Evolutionary conservation across 2,888 invertebrate species (phyloP), one percentile per base, ranked within the genome.

Genomic region (Sarcophaga variegata): DNA sequence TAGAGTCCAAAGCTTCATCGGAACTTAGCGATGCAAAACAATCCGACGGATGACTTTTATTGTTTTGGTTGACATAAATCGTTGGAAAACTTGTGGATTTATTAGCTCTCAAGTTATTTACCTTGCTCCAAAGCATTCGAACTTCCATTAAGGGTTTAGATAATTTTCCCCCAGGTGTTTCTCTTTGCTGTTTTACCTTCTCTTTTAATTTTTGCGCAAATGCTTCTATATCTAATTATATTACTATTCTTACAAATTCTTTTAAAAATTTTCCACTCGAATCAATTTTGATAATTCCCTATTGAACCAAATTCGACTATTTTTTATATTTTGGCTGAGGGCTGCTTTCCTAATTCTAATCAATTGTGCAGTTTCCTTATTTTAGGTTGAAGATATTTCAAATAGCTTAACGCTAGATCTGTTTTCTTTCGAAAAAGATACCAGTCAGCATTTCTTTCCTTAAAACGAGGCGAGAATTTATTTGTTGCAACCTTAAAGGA

Each of bases 11-110:
- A 25, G 78, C 25, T 59, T 5, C 17, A 60, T 69, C 67, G 1
- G 78, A 78, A 45, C 67, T 37, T 17, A 80, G 17, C 4, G 62
- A 79, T 20, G 69, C 74, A 37, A 74, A 74, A 45, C 45, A n/a
- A 20, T 70, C 25, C 5, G 70, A 27, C 0, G 71, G 63, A 27
- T 79, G 70, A 8, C 47, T 37, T 3, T 47, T 54, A 27, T 5
- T 17, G 3, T 37, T n/a, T 20, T 59, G 0, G 12, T 69, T 20
- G 2, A 60, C 0, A 8, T 27, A 0, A 37, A 78, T 54, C 8
- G 4, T 59, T 6, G 78, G 17, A 37, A 78, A 78, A 11, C 47
- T 63, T 3, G 14, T 6, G 8, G 20, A 20, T 17, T 37, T 25
- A 27, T 62, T 63, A 22, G 45, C 17, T 37, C 47, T 64, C 47